Base-by-base conservation (phyloP, 1,140 invertebrate species). In the Acromyrmex echinatior region DNA sequence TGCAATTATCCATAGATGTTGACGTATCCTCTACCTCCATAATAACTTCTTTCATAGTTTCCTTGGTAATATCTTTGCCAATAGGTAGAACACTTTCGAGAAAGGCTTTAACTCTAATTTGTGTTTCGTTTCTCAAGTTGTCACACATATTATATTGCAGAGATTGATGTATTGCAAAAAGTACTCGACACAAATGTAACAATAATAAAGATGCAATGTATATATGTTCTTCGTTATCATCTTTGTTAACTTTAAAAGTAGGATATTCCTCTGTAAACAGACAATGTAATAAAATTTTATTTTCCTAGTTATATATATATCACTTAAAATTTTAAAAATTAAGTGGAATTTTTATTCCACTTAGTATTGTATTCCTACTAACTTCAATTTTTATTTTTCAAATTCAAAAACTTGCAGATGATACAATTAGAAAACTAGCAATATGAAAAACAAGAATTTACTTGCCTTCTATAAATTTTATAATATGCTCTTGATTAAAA, bases 41-140 rank as follows among this genome's bases (percentile, higher is more conserved):
- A 16, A 93, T 94, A 49, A 88, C 92, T 78, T 88, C 85, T 18
- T 35, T 88, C 5, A 95, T 68, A 31, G 90, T 88, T 12, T 95
- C 92, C 7, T 21, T 85, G 0, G 93, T 94, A n/a, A 95, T 73
- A 18, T 91, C 84, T 66, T 92, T 93, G n/a, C 93, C 93, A 66
- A 93, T 89, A 2, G 93, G 92, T 14, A 95, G 90, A 6, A 94
- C 39, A 2, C 87, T 88, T 87, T 95, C 95, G 2, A 95, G 87
- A 80, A 95, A 95, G n/a, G 90, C 71, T 92, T 95, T 95, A 73
- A 95, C 94, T 79, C 92, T 93, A 9, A 95, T 68, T 88, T 95
- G 95, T 0, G 92, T 93, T 51, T 95, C 94, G 25, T 93, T 87
- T 6, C 89, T 80, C 3, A 95, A 65, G 45, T 92, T 93, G 0